Conservation (phyloP, 2,113 vertebrate genomes). For the Cyanocitta stelleri region DNA sequence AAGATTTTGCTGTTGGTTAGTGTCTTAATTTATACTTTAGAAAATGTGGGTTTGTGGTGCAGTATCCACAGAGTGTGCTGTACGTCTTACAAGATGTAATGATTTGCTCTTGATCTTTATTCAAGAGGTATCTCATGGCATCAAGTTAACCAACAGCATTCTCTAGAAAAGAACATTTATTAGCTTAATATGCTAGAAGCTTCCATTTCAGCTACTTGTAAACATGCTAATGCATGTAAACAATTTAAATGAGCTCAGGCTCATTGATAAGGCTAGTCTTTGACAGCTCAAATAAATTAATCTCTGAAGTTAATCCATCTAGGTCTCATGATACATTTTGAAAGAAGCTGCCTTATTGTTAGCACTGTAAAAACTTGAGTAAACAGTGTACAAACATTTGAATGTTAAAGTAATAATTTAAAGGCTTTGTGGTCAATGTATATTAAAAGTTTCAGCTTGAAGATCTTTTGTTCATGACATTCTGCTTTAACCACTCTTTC, state of each 20-base stretch:
- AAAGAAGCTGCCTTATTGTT: neutral
- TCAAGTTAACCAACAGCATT: neutral
- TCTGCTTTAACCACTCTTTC: conserved; percentile 80
- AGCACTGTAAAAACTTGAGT: neutral
- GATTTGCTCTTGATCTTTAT: neutral
- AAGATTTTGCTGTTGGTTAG: neutral
- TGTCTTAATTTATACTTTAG: neutral
- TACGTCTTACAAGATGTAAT: neutral
- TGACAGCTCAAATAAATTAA: neutral
- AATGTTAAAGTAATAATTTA: neutral
- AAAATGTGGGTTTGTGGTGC: neutral
- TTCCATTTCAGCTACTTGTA: neutral
- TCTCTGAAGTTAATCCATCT: neutral
- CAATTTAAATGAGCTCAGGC: neutral
- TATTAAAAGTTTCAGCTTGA: conserved; percentile 64
- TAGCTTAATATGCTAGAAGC: neutral
- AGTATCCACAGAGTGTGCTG: neutral
- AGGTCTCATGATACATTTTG: neutral
- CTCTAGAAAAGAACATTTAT: neutral
- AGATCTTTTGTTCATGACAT: conserved; percentile 72
- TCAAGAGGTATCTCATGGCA: neutral
- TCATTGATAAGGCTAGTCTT: neutral
- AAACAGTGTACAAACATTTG: neutral
- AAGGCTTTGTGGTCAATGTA: conserved; percentile 13
- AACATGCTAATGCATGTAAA: neutral